Evolutionary conservation across 2,888 invertebrate species (phyloP).

Genomic region (Dione vanillae): DNA sequence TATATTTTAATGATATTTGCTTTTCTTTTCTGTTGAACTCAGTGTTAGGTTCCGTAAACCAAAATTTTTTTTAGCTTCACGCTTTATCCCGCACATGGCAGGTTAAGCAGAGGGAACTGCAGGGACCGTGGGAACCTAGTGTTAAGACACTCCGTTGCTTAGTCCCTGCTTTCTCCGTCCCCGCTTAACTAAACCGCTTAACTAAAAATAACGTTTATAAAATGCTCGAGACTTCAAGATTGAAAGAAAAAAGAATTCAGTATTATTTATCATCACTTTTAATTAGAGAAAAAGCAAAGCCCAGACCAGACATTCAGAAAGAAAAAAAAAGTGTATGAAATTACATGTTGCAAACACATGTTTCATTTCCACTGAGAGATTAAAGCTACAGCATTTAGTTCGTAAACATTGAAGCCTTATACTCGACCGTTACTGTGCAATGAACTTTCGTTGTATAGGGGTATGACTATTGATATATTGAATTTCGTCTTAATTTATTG

Average conservation of each 20-base stretch:
- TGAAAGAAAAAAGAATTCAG: background rate
- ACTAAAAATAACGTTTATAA: too few species aligned
- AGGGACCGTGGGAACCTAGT: too few species aligned
- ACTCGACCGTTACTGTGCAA: constrained; percentile 28
- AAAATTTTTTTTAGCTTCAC: constrained; percentile 7
- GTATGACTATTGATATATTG: constrained; percentile 12
- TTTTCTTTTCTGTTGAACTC: too few species aligned
- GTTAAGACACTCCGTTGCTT: too few species aligned
- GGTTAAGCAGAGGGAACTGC: too few species aligned
- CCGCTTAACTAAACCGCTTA: too few species aligned
- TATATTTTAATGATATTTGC: too few species aligned
- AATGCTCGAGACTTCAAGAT: too few species aligned
- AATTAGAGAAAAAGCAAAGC: constrained; percentile 5
- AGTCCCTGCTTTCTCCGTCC: too few species aligned
- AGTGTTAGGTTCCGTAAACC: too few species aligned
- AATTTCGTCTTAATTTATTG: background rate
- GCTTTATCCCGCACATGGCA: too few species aligned
- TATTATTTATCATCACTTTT: background rate
- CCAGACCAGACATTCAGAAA: constrained; percentile 6
- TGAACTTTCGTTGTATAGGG: constrained; percentile 34
- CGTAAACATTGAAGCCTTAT: constrained; percentile 31
- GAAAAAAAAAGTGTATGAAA: constrained; percentile 4
- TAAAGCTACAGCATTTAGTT: constrained; percentile 26
- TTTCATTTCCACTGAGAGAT: constrained; percentile 25
- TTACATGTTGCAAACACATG: constrained; percentile 28